Conservation (phyloP, 2,113 vertebrate genomes). For the Strix aluco region DNA sequence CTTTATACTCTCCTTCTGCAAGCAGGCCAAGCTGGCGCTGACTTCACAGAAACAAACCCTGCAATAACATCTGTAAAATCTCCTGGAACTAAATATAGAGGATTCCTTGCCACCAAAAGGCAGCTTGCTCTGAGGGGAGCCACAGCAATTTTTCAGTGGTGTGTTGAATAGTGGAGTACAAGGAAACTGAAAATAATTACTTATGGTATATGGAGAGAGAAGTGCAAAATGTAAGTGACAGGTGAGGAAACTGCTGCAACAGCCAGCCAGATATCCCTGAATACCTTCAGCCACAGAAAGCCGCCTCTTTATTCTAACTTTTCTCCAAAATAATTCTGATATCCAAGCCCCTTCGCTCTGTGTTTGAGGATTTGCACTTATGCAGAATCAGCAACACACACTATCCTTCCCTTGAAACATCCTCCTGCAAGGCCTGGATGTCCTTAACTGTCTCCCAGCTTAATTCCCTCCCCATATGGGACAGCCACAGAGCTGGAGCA, state of each 20-base stretch:
- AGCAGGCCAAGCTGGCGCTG: not conserved
- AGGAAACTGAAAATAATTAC: not conserved
- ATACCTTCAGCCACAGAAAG: not conserved
- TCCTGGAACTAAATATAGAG: not conserved
- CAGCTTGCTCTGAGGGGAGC: not conserved
- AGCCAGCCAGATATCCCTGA: not conserved
- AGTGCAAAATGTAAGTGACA: not conserved
- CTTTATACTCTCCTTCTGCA: not conserved
- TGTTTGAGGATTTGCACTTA: no score
- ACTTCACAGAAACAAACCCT: not conserved
- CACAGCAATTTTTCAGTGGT: not conserved
- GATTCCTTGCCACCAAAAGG: not conserved
- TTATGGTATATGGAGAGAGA: not conserved
- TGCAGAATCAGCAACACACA: fast-evolving
- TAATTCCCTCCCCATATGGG: not conserved
- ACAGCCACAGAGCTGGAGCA: not conserved
- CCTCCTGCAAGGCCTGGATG: not conserved
- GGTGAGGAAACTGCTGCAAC: not conserved
- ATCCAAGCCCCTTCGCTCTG: not conserved
- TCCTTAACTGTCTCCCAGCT: not conserved
- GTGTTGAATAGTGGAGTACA: not conserved
- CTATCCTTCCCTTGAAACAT: not conserved
- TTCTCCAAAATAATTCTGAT: not conserved
- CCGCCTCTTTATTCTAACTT: not conserved
- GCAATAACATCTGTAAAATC: not conserved